These are phyloP conservation scores for Lepidocyrtoides sp. DNA, from an alignment of 2,888 invertebrate genomes.

Conservation along the genomic window DNA sequence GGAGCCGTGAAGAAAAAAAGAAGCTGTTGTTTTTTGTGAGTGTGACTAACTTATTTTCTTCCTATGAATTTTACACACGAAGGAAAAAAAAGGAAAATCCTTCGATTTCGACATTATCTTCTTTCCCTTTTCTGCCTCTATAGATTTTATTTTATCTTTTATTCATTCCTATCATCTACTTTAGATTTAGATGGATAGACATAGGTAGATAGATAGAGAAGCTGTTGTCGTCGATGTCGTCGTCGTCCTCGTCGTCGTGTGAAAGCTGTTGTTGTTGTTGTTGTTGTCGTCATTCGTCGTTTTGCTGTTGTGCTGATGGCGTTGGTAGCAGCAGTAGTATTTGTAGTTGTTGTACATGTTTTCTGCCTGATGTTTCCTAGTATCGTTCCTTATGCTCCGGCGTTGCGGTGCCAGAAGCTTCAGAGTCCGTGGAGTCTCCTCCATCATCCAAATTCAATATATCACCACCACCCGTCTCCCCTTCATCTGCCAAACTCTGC, in stretches of 20 bases:
- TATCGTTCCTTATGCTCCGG: slow-evolving; percentile 83
- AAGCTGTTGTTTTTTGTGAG: slow-evolving; percentile 25
- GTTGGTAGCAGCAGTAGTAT: not conserved
- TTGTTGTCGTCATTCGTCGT: slow-evolving; percentile 2
- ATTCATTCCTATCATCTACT: slow-evolving; percentile 18
- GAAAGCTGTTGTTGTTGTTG: slow-evolving; percentile 6
- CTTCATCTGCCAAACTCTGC: slow-evolving; percentile 79
- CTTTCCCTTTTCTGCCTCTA: not conserved
- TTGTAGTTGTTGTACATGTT: slow-evolving; percentile 10
- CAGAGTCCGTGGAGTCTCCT: slow-evolving; percentile 81
- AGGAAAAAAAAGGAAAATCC: slow-evolving; percentile 18
- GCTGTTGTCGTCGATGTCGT: not conserved
- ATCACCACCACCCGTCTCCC: slow-evolving; percentile 80
- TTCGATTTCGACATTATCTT: slow-evolving; percentile 16
- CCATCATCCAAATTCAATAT: slow-evolving; percentile 82
- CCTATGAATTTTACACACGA: slow-evolving; percentile 33
- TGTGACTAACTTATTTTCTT: not conserved
- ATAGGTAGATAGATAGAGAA: not conserved
- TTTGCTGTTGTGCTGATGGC: no score
- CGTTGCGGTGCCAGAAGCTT: slow-evolving; percentile 81
- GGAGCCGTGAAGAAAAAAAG: not conserved
- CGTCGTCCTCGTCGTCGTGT: not conserved
- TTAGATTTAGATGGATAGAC: slow-evolving; percentile 3
- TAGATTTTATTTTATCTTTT: not conserved
- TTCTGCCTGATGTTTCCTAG: slow-evolving; percentile 46